Evolutionary conservation across 2,888 invertebrate species (phyloP), one percentile per base, ranked within the genome.

Genomic region (Nebria brevicollis): DNA sequence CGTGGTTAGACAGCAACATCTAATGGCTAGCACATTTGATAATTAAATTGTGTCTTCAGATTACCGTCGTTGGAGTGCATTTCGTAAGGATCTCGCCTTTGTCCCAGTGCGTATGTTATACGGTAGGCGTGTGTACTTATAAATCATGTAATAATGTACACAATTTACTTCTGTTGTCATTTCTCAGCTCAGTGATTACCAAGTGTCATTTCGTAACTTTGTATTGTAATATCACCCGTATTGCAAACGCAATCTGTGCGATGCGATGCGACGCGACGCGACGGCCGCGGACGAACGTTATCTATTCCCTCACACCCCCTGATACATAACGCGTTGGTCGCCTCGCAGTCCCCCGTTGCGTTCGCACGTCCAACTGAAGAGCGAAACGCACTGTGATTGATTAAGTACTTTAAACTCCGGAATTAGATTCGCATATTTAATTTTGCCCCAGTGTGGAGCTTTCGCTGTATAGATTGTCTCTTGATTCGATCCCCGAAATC

Each of bases 351-450:
- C 54, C 42, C 64, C 72, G 75, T 78, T 82, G 83, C 82, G 82
- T 83, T 84, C 76, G 73, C 66, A 83, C 85, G 85, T 85, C 82
- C 83, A 83, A 82, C 82, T 83, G 82, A 77, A 81, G 82, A 83
- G 77, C 84, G 84, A 84, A 85, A 84, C 84, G 82, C 84, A 82
- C 83, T 84, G 87, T 88, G 89, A 89, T 89, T 89, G 89, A 89
- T 89, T 88, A 88, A 88, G 87, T 87, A 86, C 87, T 87, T 87
- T 87, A 87, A 87, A 86, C 88, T 87, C 86, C 85, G 85, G 87
- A 88, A 88, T 88, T 88, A 87, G 87, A 88, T 87, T 88, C 88
- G 88, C 88, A 88, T 88, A 88, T 88, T 88, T 89, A 88, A 88
- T 88, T 88, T 87, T 85, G 85, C 85, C 84, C 83, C 84, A 70